Base-by-base conservation (phyloP, 2,888 invertebrate genomes). In the Neoscelio sp. region DNA sequence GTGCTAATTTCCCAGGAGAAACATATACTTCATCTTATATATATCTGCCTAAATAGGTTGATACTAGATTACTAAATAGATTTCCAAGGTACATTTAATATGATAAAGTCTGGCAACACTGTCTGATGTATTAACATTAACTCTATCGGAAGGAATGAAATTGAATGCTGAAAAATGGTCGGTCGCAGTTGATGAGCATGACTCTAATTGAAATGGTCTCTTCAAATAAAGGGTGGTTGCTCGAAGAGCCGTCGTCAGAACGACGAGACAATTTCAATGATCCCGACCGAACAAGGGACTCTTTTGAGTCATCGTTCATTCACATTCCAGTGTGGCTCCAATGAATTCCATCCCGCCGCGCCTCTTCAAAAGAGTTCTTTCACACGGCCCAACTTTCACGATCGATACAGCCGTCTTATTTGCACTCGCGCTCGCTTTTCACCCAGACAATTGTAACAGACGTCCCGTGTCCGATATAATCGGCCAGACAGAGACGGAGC, bases 241-340 rank as follows among this genome's bases (percentile, higher is more conserved):
- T 56, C 52, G 54, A 15, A 23, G 50, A 28, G 28, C 50, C 74
- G 52, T n/a, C 58, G 28, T 67, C 50, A 23, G 48, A 42, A 38
- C 65, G 58, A 38, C 67, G 75, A 67, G 75, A 75, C 74, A 70
- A 74, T 74, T 68, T 78, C 70, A 78, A 70, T 78, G 74, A 68
- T 70, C 74, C n/a, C 64, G 46, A 7, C 40, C 75, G 80, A 78
- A 83, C 80, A 81, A 82, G 79, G 74, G 79, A 54, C 71, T 80
- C 83, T 82, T 81, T 83, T 80, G 80, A 83, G 82, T 80, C 80
- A 80, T 82, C 75, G 67, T 67, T 75, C 80, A 80, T 71, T 67
- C 78, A 78, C 82, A 82, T 82, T 80, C 82, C 82, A 80, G 12
- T 71, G 67, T 68, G 75, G 71, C 75, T 65, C 73, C 68, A 75